phyloP scores from a whole-genome alignment of 2,888 invertebrate species.

The Dynastes grantii region DNA sequence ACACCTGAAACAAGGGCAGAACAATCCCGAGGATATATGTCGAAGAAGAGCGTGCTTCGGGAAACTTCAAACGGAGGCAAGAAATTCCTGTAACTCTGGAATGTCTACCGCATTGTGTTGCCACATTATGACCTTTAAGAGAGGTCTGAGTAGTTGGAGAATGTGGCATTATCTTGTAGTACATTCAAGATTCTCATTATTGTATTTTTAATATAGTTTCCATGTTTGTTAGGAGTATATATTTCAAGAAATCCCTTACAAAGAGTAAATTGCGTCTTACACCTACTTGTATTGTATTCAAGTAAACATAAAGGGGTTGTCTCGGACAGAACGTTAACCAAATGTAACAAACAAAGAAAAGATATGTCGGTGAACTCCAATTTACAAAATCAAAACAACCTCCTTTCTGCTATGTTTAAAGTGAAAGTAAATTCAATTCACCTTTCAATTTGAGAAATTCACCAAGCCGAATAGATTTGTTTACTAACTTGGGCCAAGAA shows the following conservation, averaged over 20 bases:
- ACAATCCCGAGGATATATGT: slow-evolving; percentile 42
- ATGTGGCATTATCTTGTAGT: slow-evolving; percentile 49
- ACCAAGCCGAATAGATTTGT: no score
- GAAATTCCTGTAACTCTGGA: slow-evolving; percentile 53
- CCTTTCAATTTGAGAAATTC: no score
- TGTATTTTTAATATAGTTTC: slow-evolving; percentile 32
- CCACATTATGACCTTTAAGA: slow-evolving; percentile 55
- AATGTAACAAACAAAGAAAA: no score
- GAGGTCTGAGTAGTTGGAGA: slow-evolving; percentile 53
- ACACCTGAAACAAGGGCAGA: slow-evolving; percentile 8
- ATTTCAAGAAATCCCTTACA: neutral
- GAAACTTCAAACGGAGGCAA: slow-evolving; percentile 52
- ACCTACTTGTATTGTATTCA: neutral
- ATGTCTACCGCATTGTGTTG: slow-evolving; percentile 54
- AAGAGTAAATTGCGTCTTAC: neutral
- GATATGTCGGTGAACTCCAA: no score
- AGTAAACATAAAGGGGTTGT: neutral
- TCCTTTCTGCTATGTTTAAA: no score
- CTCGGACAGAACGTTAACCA: neutral
- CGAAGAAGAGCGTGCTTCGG: slow-evolving; percentile 46
- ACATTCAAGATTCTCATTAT: slow-evolving; percentile 42
- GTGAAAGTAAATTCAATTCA: no score
- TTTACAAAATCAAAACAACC: no score
- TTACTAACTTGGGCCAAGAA: no score
- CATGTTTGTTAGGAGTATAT: slow-evolving; percentile 1